These are phyloP conservation scores for Chelmon rostratus DNA, from an alignment of 2,797 vertebrate species.

Conservation along the genomic window DNA sequence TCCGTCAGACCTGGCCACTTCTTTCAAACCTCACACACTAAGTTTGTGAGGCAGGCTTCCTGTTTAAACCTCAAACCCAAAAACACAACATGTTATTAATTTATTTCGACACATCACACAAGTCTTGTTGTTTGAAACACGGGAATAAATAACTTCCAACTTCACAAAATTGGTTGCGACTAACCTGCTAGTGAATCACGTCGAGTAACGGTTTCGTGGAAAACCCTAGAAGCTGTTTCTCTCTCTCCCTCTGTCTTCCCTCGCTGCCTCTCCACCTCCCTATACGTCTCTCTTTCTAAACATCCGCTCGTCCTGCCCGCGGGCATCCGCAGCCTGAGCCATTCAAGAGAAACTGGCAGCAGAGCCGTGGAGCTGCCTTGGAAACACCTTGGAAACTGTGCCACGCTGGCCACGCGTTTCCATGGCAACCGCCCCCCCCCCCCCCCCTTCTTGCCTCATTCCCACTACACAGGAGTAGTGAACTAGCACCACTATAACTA, in stretches of 20 bases:
- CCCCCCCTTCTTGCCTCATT: constrained; percentile 28
- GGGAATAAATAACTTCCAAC: too few species aligned
- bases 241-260: neutral
- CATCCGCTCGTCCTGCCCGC: constrained; percentile 22
- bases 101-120: too few species aligned
- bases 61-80: neutral
- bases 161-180: too few species aligned
- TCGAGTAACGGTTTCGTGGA: too few species aligned
- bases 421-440: constrained; percentile 50
- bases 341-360: constrained; percentile 45
- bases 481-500: constrained; percentile 25
- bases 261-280: constrained; percentile 13
- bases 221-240: too few species aligned
- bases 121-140: too few species aligned
- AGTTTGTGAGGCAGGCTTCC: neutral
- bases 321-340: constrained; percentile 31
- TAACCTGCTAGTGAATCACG: too few species aligned
- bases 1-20: neutral
- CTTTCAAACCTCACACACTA: neutral
- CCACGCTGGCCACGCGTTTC: constrained; percentile 44
- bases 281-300: constrained; percentile 12
- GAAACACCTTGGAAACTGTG: constrained; percentile 59
- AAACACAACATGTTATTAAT: too few species aligned
- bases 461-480: constrained; percentile 11
- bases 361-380: constrained; percentile 31